Percentiles rank a stretch among this genome's conserved stretches.
These are phyloP conservation scores for Rousettus leschenaultii DNA, from an alignment of 2,113 vertebrate species.

Conservation along the genomic window DNA sequence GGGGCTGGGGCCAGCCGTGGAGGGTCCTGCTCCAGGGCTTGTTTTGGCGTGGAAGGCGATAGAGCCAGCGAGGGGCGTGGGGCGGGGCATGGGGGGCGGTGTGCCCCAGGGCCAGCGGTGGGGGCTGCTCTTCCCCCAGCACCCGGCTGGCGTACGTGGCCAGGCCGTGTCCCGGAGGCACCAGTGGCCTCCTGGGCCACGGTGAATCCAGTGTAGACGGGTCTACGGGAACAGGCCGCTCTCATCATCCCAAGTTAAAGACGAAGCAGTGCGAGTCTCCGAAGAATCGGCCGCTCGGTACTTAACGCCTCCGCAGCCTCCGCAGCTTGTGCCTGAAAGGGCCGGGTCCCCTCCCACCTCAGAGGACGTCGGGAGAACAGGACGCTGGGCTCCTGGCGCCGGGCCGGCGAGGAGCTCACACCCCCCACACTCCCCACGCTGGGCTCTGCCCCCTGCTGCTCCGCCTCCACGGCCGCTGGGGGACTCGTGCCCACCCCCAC, in stretches of 20 bases:
- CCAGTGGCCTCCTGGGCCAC: rapidly evolving
- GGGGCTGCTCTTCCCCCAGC: no score
- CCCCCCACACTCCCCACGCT: no score
- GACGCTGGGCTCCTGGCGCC: rapidly evolving
- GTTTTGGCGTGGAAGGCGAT: background rate
- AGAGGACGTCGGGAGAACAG: background rate
- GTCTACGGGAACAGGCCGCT: background rate
- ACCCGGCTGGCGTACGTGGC: rapidly evolving
- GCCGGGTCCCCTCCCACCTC: background rate
- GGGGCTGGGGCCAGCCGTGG: rapidly evolving
- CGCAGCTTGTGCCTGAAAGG: background rate
- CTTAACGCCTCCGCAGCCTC: background rate
- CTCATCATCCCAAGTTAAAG: background rate
- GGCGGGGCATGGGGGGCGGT: no score
- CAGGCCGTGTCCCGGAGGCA: rapidly evolving
- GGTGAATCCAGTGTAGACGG: rapidly evolving
- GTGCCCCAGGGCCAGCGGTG: no score
- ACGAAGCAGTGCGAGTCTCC: rapidly evolving
- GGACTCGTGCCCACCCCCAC: no score
- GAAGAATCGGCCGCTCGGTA: background rate
- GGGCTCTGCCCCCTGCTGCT: no score
- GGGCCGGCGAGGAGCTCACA: rapidly evolving
- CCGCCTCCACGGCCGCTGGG: no score
- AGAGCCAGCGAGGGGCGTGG: no score
- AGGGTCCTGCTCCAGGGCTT: background rate